Evolutionary conservation across 2,888 invertebrate genomes (phyloP), one percentile per base, ranked within the genome.

Genomic region (Stegophylla sp.): DNA sequence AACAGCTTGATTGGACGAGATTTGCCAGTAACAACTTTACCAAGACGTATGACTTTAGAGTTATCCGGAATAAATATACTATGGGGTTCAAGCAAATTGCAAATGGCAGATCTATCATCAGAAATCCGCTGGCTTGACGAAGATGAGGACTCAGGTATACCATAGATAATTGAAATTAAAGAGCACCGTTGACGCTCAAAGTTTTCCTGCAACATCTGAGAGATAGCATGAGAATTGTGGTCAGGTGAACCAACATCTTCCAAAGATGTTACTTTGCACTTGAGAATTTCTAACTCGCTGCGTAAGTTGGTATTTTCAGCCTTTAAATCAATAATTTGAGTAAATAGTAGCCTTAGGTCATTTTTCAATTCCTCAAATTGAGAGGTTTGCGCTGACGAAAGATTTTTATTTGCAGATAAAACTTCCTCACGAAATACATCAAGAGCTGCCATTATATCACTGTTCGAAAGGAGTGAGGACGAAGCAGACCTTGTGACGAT

Each of bases 341-440:
- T 1, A 61, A 17, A 61, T 17, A 61, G 61, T 61, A 28, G 15
- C 7, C 28, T 61, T 7, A 61, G 61, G 17, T 61, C 28, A 28
- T 17, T 61, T 28, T 61, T 61, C 28, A 61, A 61, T 61, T 61
- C 28, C 28, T 61, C 28, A 28, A 28, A 61, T 61, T 61, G 17
- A 0, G 3, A 28, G 28, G 28, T 26, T 43, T 61, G 61, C 13
- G 61, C 28, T 5, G 15, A 61, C 28, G 28, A 61, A 61, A 61
- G 13, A 59, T 15, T 59, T 59, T 59, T 59, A 56, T 56, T 56
- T 23, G 56, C 56, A 56, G 56, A 56, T 56, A 56, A 23, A 56
- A 56, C 20, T 56, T 56, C 56, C 20, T 12, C 23, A 56, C 56
- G 56, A 56, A 56, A 12, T 23, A 7, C 12, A 20, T 56, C 56